A percentile compares a stretch with the other conserved stretches of the same genome.
Evolutionary conservation across 1,140 invertebrate genomes (phyloP).

Genomic region (Cotesia chilonis): DNA sequence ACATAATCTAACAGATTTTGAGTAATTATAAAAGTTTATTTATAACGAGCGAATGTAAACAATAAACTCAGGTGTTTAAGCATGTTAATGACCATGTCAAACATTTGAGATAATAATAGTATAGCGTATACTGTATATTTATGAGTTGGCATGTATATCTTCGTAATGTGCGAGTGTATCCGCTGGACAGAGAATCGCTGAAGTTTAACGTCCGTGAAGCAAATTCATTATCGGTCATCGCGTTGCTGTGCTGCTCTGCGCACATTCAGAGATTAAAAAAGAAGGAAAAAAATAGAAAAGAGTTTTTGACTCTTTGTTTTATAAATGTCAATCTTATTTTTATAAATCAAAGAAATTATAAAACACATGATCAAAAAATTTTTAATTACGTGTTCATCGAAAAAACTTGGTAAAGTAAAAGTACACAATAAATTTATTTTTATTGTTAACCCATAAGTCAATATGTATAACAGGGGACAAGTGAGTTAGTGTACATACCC

Average conservation of each 20-base stretch:
- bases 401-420: background rate
- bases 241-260: background rate
- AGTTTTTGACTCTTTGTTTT: no score
- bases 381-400: background rate
- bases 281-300: no score
- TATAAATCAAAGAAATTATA: no score
- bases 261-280: no score
- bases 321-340: no score
- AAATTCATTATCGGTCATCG: slow-evolving; percentile 49
- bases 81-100: no score
- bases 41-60: no score
- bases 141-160: background rate
- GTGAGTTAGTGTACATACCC: background rate
- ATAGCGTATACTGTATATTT: slow-evolving; percentile 6
- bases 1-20: no score
- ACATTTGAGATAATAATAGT: slow-evolving; percentile 1
- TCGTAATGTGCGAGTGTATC: background rate
- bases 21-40: no score
- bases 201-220: slow-evolving; percentile 47
- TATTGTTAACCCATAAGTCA: slow-evolving; percentile 12
- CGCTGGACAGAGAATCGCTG: slow-evolving; percentile 42
- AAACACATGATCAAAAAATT: no score
- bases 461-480: slow-evolving; percentile 1
- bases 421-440: slow-evolving; percentile 1
- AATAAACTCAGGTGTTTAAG: no score